Percentiles rank a stretch among this genome's conserved stretches.
Conservation (phyloP, 2,888 invertebrate genomes). For the Cynaeus angustus region DNA sequence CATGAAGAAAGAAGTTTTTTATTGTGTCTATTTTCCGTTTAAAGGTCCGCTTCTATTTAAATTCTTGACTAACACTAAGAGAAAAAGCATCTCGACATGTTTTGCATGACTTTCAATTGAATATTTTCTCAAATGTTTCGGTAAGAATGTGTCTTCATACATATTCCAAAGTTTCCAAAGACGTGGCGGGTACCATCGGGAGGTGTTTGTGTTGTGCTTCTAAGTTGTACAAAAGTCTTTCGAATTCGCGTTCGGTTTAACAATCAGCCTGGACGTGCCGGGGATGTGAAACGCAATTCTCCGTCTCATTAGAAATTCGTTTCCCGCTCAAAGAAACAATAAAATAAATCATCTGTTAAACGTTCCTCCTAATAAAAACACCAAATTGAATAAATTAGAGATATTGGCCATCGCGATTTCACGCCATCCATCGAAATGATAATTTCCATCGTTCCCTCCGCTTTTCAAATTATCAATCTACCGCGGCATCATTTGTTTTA, state of each 20-base stretch:
- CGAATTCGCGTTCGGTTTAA: conserved; percentile 41
- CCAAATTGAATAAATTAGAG: conserved; percentile 68
- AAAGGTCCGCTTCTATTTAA: no score
- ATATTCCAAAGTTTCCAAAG: neutral
- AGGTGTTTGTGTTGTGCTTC: conserved; percentile 44
- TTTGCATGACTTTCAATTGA: no score
- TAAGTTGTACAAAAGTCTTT: conserved; percentile 37
- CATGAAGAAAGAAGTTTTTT: no score
- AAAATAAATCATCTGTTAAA: conserved; percentile 67
- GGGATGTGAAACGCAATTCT: conserved; percentile 29
- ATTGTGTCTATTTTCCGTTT: no score
- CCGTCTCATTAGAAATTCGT: conserved; percentile 57
- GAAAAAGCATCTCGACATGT: neutral
- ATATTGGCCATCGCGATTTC: conserved; percentile 68
- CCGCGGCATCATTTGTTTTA: conserved; percentile 70
- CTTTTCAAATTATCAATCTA: conserved; percentile 64
- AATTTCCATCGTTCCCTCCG: conserved; percentile 61
- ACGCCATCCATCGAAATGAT: conserved; percentile 67
- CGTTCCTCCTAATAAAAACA: conserved; percentile 65
- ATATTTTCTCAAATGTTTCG: neutral
- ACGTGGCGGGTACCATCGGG: conserved; percentile 14
- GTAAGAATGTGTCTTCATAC: conserved; percentile 1
- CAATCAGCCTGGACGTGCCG: conserved; percentile 42
- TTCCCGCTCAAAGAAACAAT: conserved; percentile 58
- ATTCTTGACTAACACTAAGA: neutral